Conservation (phyloP, 2,113 vertebrate species). For the Python bivittatus region DNA sequence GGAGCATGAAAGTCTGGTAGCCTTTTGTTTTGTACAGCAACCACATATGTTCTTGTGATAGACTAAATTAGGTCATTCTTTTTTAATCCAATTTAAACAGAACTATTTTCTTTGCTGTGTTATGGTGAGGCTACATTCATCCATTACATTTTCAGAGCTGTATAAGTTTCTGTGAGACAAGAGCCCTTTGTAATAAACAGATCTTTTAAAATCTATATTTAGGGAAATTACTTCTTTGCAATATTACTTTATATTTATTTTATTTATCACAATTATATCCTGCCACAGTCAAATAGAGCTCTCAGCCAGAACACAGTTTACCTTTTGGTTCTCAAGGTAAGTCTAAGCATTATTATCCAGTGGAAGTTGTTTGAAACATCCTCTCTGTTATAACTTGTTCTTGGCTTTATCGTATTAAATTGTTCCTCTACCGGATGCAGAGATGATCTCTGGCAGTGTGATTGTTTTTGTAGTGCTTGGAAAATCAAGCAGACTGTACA, state of each 20-base stretch:
- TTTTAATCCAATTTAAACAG: slow-evolving; percentile 10
- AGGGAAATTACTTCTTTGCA: neutral
- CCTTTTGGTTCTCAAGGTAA: neutral
- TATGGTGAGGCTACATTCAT: neutral
- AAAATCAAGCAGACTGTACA: neutral
- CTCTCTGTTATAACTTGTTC: neutral
- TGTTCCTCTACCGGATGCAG: neutral
- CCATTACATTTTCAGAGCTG: neutral
- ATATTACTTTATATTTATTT: neutral
- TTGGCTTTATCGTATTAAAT: neutral
- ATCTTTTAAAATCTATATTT: neutral
- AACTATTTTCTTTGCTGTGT: neutral
- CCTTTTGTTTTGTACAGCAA: slow-evolving; percentile 46
- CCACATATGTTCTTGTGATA: slow-evolving; percentile 29
- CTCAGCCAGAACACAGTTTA: neutral
- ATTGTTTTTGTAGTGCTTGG: neutral
- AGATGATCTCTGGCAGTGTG: neutral
- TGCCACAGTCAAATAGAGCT: neutral
- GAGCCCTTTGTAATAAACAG: neutral
- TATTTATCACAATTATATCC: neutral
- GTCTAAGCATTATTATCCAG: neutral
- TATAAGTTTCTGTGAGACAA: neutral
- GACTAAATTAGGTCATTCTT: slow-evolving; percentile 2
- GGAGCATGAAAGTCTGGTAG: slow-evolving; percentile 44
- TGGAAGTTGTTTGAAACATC: neutral